Percentiles rank a stretch among this genome's conserved stretches.
Conservation (phyloP, 2,888 invertebrate species). For the Macrophya alboannulata region DNA sequence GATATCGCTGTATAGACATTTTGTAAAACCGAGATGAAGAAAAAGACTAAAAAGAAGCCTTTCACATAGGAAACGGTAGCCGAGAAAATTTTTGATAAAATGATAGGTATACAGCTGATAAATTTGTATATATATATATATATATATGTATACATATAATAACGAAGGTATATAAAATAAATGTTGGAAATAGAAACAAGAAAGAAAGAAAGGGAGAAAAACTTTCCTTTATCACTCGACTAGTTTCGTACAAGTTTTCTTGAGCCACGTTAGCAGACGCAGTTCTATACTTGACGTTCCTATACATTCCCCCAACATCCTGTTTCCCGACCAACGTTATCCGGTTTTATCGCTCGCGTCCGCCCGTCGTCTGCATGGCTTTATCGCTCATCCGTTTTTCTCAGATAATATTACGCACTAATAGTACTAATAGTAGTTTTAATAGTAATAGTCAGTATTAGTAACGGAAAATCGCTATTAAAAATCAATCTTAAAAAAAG, state of each 20-base stretch:
- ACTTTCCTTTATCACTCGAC: background rate
- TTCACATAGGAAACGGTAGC: background rate
- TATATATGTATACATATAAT: background rate
- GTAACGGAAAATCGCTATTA: background rate
- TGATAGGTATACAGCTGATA: background rate
- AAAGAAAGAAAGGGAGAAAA: background rate
- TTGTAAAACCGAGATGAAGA: background rate
- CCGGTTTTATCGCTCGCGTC: conserved; percentile 53
- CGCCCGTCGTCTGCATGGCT: conserved; percentile 33
- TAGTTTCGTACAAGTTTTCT: conserved; percentile 15
- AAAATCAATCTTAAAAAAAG: background rate
- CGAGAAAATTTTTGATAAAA: background rate
- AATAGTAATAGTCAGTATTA: background rate
- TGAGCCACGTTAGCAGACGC: background rate
- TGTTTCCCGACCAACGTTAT: conserved; percentile 53
- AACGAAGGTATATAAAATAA: background rate
- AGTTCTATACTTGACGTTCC: conserved; percentile 36
- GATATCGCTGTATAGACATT: background rate
- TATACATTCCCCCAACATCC: conserved; percentile 49
- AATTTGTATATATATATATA: background rate
- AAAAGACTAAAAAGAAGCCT: background rate
- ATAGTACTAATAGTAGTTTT: background rate
- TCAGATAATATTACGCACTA: conserved; percentile 16
- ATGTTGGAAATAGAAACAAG: background rate
- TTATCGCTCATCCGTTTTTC: conserved; percentile 35